These are phyloP conservation scores for Dysdera silvatica DNA, from an alignment of 1,140 invertebrate genomes.

Conservation along the genomic window DNA sequence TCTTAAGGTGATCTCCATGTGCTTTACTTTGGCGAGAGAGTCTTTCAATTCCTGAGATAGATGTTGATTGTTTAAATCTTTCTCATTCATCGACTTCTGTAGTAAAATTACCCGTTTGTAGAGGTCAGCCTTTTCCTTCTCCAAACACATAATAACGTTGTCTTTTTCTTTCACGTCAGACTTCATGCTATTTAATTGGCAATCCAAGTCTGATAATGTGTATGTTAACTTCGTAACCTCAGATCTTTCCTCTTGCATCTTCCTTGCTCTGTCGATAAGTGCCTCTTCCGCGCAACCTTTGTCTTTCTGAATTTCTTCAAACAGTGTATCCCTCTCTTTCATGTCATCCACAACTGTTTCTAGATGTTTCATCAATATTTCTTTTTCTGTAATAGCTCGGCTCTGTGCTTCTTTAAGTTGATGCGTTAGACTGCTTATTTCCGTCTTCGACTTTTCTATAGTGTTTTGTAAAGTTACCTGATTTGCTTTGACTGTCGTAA, in stretches of 20 bases:
- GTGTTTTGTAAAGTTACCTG: slow-evolving; percentile 38
- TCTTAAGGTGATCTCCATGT: slow-evolving; percentile 37
- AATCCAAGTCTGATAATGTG: slow-evolving; percentile 40
- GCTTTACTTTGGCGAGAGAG: slow-evolving; percentile 41
- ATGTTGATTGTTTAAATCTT: slow-evolving; percentile 42
- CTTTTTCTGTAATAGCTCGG: slow-evolving; percentile 44
- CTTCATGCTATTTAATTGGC: slow-evolving; percentile 41
- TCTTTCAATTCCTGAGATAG: slow-evolving; percentile 40
- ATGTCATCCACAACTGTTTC: slow-evolving; percentile 48
- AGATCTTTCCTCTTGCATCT: slow-evolving; percentile 44
- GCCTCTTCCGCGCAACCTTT: slow-evolving; percentile 40
- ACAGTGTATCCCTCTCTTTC: slow-evolving; percentile 46
- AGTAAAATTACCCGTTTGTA: slow-evolving; percentile 42
- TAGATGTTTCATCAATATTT: slow-evolving; percentile 44
- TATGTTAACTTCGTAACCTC: slow-evolving; percentile 37
- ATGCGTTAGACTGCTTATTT: slow-evolving; percentile 40
- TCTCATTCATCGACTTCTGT: slow-evolving; percentile 43
- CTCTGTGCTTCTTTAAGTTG: slow-evolving; percentile 44
- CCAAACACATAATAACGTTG: slow-evolving; percentile 38
- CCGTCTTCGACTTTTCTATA: slow-evolving; percentile 43
- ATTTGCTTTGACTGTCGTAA: slow-evolving; percentile 41
- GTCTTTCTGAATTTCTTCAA: slow-evolving; percentile 45
- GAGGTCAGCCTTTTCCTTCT: slow-evolving; percentile 43
- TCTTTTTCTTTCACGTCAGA: slow-evolving; percentile 41
- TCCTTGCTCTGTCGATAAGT: slow-evolving; percentile 39